Conservation (phyloP, 2,113 vertebrate species). For the Mustela lutreola region DNA sequence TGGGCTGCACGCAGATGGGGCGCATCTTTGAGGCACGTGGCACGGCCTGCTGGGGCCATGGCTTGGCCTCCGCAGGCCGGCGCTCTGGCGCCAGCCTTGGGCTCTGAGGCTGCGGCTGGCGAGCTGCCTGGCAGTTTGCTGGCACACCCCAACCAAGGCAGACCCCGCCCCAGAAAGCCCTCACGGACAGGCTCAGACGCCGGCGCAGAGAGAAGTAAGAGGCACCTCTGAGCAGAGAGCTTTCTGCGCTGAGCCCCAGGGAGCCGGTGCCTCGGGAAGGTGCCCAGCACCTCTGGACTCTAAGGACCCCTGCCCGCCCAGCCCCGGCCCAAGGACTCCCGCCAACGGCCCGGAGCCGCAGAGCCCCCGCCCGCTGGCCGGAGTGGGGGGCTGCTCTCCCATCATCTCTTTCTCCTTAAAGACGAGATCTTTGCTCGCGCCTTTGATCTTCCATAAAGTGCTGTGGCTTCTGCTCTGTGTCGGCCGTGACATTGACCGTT, state of each 20-base stretch:
- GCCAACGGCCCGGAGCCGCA: background rate
- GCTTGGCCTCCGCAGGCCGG: background rate
- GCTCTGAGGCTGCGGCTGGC: background rate
- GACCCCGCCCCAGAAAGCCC: background rate
- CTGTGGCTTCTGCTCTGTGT: conserved; percentile 92
- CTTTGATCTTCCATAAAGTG: conserved; percentile 95
- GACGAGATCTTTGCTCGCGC: conserved; percentile 78
- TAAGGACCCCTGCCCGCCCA: accelerated
- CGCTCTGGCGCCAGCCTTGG: background rate
- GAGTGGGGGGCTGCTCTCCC: background rate
- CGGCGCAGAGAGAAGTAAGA: accelerated
- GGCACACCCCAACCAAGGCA: accelerated
- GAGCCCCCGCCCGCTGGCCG: background rate
- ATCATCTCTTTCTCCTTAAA: background rate
- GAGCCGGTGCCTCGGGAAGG: accelerated
- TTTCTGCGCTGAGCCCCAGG: accelerated
- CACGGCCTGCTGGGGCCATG: accelerated
- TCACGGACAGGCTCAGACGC: accelerated
- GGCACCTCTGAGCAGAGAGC: background rate
- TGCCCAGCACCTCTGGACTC: background rate
- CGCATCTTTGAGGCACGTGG: background rate
- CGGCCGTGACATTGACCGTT: conserved; percentile 91
- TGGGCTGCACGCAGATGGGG: no score
- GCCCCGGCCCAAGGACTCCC: background rate
- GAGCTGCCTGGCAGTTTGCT: background rate